phyloP scores from a whole-genome alignment of 2,888 invertebrate genomes.

The Actias luna region DNA sequence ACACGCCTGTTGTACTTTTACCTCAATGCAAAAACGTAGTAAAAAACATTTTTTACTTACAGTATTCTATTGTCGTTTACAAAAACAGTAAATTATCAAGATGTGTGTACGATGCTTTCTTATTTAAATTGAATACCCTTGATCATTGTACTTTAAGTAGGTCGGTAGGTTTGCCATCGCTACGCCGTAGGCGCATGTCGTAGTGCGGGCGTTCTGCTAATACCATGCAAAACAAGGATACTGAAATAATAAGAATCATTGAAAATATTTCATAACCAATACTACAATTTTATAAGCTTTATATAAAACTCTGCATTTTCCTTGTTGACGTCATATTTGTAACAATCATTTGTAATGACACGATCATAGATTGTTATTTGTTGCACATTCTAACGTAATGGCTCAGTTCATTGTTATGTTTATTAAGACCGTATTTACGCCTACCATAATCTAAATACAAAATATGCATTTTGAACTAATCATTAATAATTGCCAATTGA shows the following conservation, averaged over 20 bases:
- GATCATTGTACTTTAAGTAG: constrained; percentile 24
- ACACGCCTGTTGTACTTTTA: not conserved
- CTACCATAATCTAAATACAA: not conserved
- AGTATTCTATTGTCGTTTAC: not conserved
- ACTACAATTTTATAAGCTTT: not conserved
- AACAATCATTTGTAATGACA: constrained; percentile 6
- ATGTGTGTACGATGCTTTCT: not conserved
- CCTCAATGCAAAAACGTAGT: not conserved
- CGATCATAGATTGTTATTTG: constrained; percentile 5
- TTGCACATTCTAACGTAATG: constrained; percentile 12
- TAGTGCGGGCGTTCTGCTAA: constrained; percentile 26
- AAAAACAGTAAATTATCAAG: not conserved
- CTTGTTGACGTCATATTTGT: constrained; percentile 11
- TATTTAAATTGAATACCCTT: constrained; percentile 17
- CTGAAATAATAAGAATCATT: constrained; percentile 11
- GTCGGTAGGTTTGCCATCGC: constrained; percentile 26
- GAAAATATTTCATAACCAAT: constrained; percentile 8
- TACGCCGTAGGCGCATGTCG: constrained; percentile 31
- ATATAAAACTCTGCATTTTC: constrained; percentile 7
- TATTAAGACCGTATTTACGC: not conserved
- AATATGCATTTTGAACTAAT: not conserved
- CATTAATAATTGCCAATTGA: no score
- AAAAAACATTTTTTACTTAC: not conserved
- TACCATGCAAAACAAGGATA: constrained; percentile 21
- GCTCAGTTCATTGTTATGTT: not conserved